Conservation (phyloP, 64 coral and sea anemone genomes). For the Anthopleura sola region DNA sequence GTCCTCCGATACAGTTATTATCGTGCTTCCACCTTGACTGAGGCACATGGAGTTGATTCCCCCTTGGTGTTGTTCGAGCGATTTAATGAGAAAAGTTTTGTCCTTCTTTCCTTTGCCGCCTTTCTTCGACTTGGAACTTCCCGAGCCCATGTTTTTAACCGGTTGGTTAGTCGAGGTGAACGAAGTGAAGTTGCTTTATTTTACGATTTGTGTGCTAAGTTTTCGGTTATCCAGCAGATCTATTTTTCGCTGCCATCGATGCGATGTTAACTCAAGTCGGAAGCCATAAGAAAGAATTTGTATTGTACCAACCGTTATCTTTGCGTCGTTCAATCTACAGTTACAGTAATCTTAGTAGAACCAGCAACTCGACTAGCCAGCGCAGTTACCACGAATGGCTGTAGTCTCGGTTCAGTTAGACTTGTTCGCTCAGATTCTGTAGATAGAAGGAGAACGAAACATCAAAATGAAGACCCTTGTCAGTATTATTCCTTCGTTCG, state of each 20-base stretch:
- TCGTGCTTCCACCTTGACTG: constrained; percentile 68
- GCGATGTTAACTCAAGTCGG: constrained; percentile 5
- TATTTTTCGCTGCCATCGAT: constrained; percentile 20
- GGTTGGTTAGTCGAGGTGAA: not conserved
- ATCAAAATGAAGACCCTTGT: constrained; percentile 41
- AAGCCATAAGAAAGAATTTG: constrained; percentile 13
- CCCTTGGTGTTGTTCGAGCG: constrained; percentile 55
- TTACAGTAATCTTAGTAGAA: not conserved
- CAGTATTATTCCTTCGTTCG: constrained; percentile 26
- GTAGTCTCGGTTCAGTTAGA: not conserved
- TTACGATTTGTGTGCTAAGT: constrained; percentile 4
- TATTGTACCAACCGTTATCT: constrained; percentile 13
- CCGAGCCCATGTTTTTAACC: constrained; percentile 74
- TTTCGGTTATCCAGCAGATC: constrained; percentile 3
- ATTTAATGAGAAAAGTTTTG: constrained; percentile 55
- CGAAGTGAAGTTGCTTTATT: not conserved
- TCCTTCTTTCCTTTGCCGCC: constrained; percentile 34
- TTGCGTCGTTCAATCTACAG: not conserved
- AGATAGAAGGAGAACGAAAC: constrained; percentile 14
- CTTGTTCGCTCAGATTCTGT: not conserved
- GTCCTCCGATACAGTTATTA: constrained; percentile 88
- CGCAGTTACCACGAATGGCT: not conserved
- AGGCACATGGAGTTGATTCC: constrained; percentile 85
- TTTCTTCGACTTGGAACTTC: constrained; percentile 70
- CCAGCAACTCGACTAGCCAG: not conserved